Percentiles rank a stretch among this genome's conserved stretches.
Conservation (phyloP, 2,888 invertebrate genomes). For the Petrolisthes manimaculis region DNA sequence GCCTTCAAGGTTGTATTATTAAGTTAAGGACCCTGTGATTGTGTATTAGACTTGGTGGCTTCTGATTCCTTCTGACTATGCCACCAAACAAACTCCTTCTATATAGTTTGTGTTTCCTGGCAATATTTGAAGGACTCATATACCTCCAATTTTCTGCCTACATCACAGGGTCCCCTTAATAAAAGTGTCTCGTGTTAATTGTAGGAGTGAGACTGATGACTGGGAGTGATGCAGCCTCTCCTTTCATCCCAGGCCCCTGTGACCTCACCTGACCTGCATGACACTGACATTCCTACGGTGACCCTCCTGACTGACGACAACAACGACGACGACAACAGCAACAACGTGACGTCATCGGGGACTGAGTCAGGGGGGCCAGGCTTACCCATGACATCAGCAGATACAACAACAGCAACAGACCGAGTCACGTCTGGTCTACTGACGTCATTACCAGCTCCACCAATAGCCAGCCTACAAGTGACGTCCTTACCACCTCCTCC, state of each 20-base stretch:
- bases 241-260: conserved; percentile 2
- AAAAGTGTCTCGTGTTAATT: conserved; percentile 1
- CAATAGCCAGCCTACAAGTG: conserved; percentile 18
- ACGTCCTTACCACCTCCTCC: not conserved
- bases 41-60: too few species aligned
- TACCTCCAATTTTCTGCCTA: too few species aligned
- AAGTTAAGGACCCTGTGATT: too few species aligned
- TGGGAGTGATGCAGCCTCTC: conserved; percentile 3
- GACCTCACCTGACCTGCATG: conserved; percentile 9
- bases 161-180: not conserved
- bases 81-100: too few species aligned
- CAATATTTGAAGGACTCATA: too few species aligned
- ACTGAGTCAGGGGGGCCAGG: not conserved
- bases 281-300: not conserved
- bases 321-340: too few species aligned
- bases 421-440: not conserved
- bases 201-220: conserved; percentile 1
- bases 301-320: conserved; percentile 7
- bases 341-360: conserved; percentile 9
- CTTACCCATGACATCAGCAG: conserved; percentile 28
- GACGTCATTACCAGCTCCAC: conserved; percentile 9
- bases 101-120: too few species aligned
- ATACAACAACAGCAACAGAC: not conserved
- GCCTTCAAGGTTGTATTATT: too few species aligned
- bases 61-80: too few species aligned